Percentiles rank a stretch among this genome's conserved stretches.
Evolutionary conservation across 2,113 vertebrate genomes (phyloP).

Genomic region (Muntiacus muntjak): DNA sequence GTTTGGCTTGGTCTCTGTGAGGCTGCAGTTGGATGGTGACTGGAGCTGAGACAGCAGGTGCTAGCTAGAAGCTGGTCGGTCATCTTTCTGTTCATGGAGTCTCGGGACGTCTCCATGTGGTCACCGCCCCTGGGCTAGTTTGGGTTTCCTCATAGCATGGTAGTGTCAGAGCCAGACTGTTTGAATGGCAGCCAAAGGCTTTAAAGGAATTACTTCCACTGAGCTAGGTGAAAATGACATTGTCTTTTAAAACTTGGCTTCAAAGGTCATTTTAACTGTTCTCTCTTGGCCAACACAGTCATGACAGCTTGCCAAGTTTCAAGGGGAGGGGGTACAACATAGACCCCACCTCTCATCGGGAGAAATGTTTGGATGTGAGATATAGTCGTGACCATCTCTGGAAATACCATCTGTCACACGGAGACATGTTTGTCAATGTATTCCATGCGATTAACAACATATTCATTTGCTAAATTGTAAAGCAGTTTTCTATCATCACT

Average conservation of each 20-base stretch:
- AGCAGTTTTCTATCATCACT: background rate
- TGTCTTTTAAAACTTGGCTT: background rate
- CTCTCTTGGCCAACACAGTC: background rate
- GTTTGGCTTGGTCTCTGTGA: background rate
- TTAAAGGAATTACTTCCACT: background rate
- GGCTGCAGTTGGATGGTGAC: background rate
- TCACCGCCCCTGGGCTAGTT: background rate
- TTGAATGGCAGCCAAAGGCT: background rate
- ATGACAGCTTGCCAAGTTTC: background rate
- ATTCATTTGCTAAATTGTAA: conserved; percentile 42
- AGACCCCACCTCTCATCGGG: background rate
- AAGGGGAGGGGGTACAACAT: background rate
- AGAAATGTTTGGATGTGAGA: background rate
- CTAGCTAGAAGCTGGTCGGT: background rate
- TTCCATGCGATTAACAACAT: conserved; percentile 16
- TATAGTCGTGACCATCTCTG: background rate
- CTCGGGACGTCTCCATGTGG: background rate
- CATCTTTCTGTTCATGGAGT: background rate
- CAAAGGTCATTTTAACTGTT: background rate
- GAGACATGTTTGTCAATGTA: conserved; percentile 40
- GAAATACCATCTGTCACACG: background rate
- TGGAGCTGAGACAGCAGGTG: background rate
- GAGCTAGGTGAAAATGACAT: background rate
- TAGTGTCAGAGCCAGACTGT: background rate
- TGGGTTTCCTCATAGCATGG: background rate